Percentiles rank a stretch among this genome's conserved stretches.
Evolutionary conservation across 2,113 vertebrate species (phyloP).

Genomic region (Bagarius yarrelli): DNA sequence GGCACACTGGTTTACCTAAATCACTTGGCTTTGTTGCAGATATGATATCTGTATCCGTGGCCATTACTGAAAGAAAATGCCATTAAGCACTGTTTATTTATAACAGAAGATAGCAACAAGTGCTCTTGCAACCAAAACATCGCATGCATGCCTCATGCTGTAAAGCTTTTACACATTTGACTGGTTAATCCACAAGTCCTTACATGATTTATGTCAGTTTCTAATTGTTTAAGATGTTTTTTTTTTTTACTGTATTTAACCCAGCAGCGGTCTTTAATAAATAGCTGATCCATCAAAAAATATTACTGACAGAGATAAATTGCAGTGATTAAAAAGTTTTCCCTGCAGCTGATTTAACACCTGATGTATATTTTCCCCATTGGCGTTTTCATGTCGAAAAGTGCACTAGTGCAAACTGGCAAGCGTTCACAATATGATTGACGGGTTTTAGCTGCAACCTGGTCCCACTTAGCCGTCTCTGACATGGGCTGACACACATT

Average conservation of each 20-base stretch:
- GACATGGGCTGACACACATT: constrained; percentile 42
- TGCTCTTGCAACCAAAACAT: neutral
- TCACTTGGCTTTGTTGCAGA: constrained; percentile 43
- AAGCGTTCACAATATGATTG: constrained; percentile 52
- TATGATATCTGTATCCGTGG: constrained; percentile 46
- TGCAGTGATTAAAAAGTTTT: neutral
- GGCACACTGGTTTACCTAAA: constrained; percentile 47
- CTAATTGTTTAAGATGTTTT: neutral
- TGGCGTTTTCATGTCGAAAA: neutral
- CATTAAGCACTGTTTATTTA: constrained; percentile 43
- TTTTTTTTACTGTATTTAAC: neutral
- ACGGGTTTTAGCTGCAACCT: constrained; percentile 58
- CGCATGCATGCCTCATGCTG: constrained; percentile 4
- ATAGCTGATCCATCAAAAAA: constrained; percentile 1
- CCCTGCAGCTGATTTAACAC: constrained; percentile 23
- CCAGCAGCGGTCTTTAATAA: neutral
- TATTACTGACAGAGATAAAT: constrained; percentile 7
- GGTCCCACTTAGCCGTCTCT: constrained; percentile 60
- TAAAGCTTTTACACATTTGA: neutral
- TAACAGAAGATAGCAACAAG: constrained; percentile 9
- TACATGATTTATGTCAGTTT: constrained; percentile 1
- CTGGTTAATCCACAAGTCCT: neutral
- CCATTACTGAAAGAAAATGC: constrained; percentile 42
- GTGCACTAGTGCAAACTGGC: constrained; percentile 8
- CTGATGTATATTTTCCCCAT: constrained; percentile 14